phyloP scores from a whole-genome alignment of 2,113 vertebrate genomes.

The Capreolus pygargus region DNA sequence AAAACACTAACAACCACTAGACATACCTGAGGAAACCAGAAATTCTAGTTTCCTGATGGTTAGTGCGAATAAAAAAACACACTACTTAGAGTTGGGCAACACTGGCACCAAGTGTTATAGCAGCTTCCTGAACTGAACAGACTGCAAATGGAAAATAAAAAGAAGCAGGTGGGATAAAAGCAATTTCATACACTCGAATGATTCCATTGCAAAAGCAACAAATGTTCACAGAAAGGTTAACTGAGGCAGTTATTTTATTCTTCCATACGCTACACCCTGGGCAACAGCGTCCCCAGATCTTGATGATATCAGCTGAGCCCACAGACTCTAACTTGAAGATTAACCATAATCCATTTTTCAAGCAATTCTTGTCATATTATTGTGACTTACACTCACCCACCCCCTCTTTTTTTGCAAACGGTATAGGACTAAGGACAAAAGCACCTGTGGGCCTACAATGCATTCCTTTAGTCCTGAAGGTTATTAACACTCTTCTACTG shows the following conservation, averaged over 20 bases:
- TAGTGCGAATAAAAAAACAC: slow-evolving; percentile 50
- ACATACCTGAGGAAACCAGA: slow-evolving; percentile 55
- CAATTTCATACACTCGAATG: background rate
- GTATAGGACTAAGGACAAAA: background rate
- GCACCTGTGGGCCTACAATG: background rate
- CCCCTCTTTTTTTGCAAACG: background rate
- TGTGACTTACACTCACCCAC: background rate
- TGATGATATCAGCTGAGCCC: background rate
- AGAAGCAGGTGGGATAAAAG: slow-evolving; percentile 36
- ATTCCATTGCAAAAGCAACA: slow-evolving; percentile 40
- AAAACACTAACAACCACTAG: slow-evolving; percentile 49
- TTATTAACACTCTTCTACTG: background rate
- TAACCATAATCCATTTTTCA: background rate
- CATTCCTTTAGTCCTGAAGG: background rate
- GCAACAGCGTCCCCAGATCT: background rate
- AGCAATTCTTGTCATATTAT: background rate
- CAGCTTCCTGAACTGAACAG: slow-evolving; percentile 51
- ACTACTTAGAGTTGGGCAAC: slow-evolving; percentile 47
- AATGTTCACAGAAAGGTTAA: slow-evolving; percentile 21
- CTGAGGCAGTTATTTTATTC: background rate
- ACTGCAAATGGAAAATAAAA: slow-evolving; percentile 50
- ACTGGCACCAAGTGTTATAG: slow-evolving; percentile 42
- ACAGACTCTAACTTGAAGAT: background rate
- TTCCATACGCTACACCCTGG: background rate
- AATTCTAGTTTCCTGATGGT: slow-evolving; percentile 59